Conservation (phyloP, 2,113 vertebrate genomes). For the Cryptomyrus ogoouensis region DNA sequence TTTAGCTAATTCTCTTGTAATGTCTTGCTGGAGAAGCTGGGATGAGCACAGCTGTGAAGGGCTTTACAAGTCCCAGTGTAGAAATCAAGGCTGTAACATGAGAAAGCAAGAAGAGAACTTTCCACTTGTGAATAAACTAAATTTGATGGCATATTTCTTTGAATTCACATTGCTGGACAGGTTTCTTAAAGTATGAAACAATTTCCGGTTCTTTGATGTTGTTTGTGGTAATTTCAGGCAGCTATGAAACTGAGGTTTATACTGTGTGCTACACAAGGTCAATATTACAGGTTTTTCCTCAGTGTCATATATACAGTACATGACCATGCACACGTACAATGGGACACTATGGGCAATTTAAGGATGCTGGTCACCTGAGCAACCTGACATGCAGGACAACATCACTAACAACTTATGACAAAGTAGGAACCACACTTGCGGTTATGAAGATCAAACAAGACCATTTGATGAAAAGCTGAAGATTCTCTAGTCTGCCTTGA, state of each 20-base stretch:
- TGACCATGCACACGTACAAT: too few species aligned
- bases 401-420: too few species aligned
- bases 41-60: background rate
- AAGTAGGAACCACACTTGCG: too few species aligned
- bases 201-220: background rate
- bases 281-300: background rate
- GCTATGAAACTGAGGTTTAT: background rate
- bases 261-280: background rate
- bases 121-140: background rate
- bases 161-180: background rate
- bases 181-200: background rate
- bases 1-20: background rate
- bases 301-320: too few species aligned
- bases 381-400: background rate
- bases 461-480: background rate
- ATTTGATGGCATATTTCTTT: background rate
- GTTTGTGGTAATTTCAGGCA: background rate
- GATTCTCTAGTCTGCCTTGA: background rate
- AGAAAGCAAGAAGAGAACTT: background rate
- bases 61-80: background rate
- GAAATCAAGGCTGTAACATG: background rate
- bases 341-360: background rate
- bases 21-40: background rate
- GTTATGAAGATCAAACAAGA: background rate
- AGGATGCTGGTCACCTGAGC: background rate